These are phyloP conservation scores for Philopotamus ludificatus DNA, from an alignment of 1,140 invertebrate genomes.

Conservation along the genomic window DNA sequence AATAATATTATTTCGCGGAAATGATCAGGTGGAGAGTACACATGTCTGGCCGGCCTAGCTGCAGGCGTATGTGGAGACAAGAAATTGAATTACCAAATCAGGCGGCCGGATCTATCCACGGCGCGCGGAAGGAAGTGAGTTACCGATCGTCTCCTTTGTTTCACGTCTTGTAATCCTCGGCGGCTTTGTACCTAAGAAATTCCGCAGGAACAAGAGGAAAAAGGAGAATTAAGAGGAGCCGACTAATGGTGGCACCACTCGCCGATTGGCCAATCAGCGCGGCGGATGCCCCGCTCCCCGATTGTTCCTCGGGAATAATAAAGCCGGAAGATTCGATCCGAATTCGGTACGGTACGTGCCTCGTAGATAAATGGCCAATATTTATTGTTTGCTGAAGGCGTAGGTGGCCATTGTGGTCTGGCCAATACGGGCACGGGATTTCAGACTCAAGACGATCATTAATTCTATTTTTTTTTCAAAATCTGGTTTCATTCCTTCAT, in stretches of 20 bases:
- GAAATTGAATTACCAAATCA: conserved; percentile 35
- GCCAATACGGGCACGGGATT: background rate
- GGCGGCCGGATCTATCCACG: conserved; percentile 19
- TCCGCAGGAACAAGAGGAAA: conserved; percentile 10
- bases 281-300: conserved; percentile 30
- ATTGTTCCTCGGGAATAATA: conserved; percentile 37
- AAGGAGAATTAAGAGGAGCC: conserved; percentile 3
- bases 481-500: too few relatives aligned
- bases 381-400: conserved; percentile 32
- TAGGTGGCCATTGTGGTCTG: background rate
- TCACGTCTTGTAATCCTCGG: conserved; percentile 19
- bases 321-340: conserved; percentile 39
- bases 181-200: too few relatives aligned
- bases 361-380: conserved; percentile 36
- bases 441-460: background rate
- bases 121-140: conserved; percentile 21
- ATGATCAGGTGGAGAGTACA: background rate
- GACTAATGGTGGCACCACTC: conserved; percentile 33
- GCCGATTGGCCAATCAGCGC: conserved; percentile 37
- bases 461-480: too few relatives aligned
- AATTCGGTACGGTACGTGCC: conserved; percentile 27
- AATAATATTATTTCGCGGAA: too few relatives aligned
- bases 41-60: background rate
- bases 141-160: conserved; percentile 30
- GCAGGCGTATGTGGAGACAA: conserved; percentile 5